Percentiles rank a stretch among this genome's conserved stretches.
phyloP scores from a whole-genome alignment of 1,140 invertebrate species.

The Drosophila murphyi region DNA sequence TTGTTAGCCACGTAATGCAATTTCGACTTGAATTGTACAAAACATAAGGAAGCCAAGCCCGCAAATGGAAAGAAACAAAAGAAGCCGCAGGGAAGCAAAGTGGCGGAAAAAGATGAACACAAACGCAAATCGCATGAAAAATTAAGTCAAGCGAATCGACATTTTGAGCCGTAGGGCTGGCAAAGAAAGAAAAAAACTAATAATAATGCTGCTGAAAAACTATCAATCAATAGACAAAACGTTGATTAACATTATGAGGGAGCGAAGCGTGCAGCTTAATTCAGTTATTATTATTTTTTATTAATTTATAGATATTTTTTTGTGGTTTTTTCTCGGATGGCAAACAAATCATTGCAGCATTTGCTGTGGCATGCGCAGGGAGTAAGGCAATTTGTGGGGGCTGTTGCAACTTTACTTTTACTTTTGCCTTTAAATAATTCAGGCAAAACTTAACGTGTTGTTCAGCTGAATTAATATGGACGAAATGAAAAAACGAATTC shows the following conservation, averaged over 20 bases:
- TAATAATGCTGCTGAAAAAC: constrained; percentile 48
- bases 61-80: constrained; percentile 22
- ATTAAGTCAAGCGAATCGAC: constrained; percentile 72
- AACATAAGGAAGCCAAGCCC: constrained; percentile 36
- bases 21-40: constrained; percentile 63
- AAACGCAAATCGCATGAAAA: constrained; percentile 66
- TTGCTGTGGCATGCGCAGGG: constrained; percentile 8
- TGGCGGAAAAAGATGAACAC: background rate
- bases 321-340: constrained; percentile 46
- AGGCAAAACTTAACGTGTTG: constrained; percentile 29
- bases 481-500: background rate
- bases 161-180: constrained; percentile 50
- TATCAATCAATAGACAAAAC: constrained; percentile 79
- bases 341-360: constrained; percentile 36
- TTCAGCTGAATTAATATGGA: background rate
- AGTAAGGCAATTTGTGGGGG: constrained; percentile 1
- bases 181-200: constrained; percentile 32
- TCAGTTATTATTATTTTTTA: constrained; percentile 73
- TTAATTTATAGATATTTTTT: constrained; percentile 72
- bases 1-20: constrained; percentile 72
- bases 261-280: constrained; percentile 72
- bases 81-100: background rate
- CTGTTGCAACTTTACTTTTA: constrained; percentile 27
- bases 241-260: constrained; percentile 64
- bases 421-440: constrained; percentile 42